Percentiles rank a stretch among this genome's conserved stretches.
Evolutionary conservation across 2,888 invertebrate species (phyloP).

Genomic region (Drosophila longiperda): DNA sequence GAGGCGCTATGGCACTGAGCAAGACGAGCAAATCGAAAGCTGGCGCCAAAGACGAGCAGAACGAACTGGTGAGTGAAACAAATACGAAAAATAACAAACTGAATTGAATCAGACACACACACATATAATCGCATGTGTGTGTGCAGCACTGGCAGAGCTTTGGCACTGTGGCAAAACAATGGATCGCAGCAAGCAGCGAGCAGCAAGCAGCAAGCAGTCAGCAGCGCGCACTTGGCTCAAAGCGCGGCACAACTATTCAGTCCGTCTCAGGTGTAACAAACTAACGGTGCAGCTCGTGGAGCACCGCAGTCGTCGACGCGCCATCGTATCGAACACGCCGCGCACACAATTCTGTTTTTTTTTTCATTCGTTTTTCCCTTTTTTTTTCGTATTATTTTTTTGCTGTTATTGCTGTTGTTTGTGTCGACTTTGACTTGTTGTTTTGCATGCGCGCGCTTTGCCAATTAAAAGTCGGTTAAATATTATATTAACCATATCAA

Average conservation of each 20-base stretch:
- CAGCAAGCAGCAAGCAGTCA: constrained; percentile 22
- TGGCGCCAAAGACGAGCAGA: constrained; percentile 77
- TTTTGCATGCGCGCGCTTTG: constrained; percentile 23
- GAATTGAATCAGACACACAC: constrained; percentile 16
- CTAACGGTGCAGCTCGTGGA: constrained; percentile 74
- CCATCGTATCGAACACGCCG: constrained; percentile 69
- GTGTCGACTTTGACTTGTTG: constrained; percentile 37
- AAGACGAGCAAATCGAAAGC: constrained; percentile 69
- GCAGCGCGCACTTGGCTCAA: constrained; percentile 53
- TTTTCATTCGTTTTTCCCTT: constrained; percentile 9
- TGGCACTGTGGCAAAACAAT: constrained; percentile 41
- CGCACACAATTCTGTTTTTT: constrained; percentile 26
- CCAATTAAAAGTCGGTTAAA: constrained; percentile 50
- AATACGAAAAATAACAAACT: constrained; percentile 33
- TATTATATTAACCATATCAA: constrained; percentile 13
- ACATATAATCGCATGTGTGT: neutral
- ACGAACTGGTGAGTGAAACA: constrained; percentile 67
- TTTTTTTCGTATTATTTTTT: constrained; percentile 13
- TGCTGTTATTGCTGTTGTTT: constrained; percentile 9
- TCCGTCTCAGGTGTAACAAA: constrained; percentile 77
- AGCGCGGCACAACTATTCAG: constrained; percentile 33
- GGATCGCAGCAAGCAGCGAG: constrained; percentile 31
- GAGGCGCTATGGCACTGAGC: constrained; percentile 67
- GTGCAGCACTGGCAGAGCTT: constrained; percentile 24
- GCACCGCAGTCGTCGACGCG: constrained; percentile 74